Evolutionary conservation across 2,797 vertebrate genomes (phyloP), one percentile per base, ranked within the genome.

Genomic region (Chloroceryle amazona): DNA sequence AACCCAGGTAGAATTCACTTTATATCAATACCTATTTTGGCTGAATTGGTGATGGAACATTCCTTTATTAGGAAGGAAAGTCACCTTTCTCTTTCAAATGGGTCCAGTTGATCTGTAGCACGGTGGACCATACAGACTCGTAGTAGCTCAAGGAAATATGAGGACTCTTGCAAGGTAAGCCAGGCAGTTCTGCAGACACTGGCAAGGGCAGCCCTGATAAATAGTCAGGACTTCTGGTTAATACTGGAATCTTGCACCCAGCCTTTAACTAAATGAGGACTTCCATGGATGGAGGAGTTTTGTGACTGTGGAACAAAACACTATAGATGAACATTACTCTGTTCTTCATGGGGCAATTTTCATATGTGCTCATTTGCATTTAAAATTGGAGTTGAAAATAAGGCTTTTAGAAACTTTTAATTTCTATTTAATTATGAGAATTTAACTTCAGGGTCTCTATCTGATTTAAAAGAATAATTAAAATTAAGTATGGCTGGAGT

Each of bases 381-480:
- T 98, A 98, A 98, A 98, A 98, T 98, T 95, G 81, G 94, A 98
- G 94, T 97, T 95, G 94, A 98, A 98, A 98, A 98, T 96, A 97
- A 97, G 95, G 98, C 98, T 98, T 98, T 99, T 98, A 98, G 98
- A 98, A 98, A 98, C 98, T 98, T 99, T 99, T 98, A 98, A 98
- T 98, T 98, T 99, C 96, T 98, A 98, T 98, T 98, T 98, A 98
- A 98, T 98, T 98, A 97, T 98, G 97, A 98, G 98, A 98, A 98
- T 98, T 98, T 98, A 98, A 98, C 99, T 98, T 98, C 97, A 84
- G 99, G 99, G 98, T 97, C 98, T 98, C 98, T 98, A 98, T 98
- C 98, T 97, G 98, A 98, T 99, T 99, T 99, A 98, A 98, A 99
- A 98, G 98, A 99, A 99, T 99, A 99, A 99, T 99, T 99, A 99